Percentiles rank a stretch among this genome's conserved stretches.
Conservation (phyloP, 1,140 invertebrate genomes). For the Halictus rubicundus region DNA sequence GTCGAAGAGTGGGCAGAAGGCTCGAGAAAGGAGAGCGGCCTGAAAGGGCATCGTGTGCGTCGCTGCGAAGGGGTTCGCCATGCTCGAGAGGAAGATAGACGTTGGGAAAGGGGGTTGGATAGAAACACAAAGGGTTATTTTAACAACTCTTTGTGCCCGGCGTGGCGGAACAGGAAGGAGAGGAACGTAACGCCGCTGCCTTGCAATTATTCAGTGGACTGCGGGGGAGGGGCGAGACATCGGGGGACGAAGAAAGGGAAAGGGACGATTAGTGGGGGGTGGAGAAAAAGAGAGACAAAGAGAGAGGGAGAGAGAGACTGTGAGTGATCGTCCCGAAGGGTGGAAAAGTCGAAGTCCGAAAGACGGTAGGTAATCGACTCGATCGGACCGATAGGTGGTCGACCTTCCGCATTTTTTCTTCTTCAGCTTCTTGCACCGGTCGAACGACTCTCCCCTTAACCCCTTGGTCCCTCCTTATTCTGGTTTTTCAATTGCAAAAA, state of each 20-base stretch:
- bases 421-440: slow-evolving; percentile 21
- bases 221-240: slow-evolving; percentile 41
- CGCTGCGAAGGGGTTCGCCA: background rate
- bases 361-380: slow-evolving; percentile 66
- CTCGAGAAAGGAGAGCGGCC: background rate
- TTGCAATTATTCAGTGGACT: slow-evolving; percentile 70
- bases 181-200: slow-evolving; percentile 64
- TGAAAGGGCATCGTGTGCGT: background rate
- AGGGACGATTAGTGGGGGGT: slow-evolving; percentile 2
- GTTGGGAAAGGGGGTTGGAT: slow-evolving; percentile 34
- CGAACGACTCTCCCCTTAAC: slow-evolving; percentile 7
- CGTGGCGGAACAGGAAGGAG: slow-evolving; percentile 58
- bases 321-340: slow-evolving; percentile 37
- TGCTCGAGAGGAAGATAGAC: slow-evolving; percentile 40
- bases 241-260: slow-evolving; percentile 9
- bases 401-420: slow-evolving; percentile 67
- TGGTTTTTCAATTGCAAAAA: no score
- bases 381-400: slow-evolving; percentile 69
- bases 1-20: background rate
- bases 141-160: slow-evolving; percentile 71
- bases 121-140: slow-evolving; percentile 70
- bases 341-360: slow-evolving; percentile 27
- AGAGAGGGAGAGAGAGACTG: background rate
- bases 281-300: background rate
- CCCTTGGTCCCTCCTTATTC: slow-evolving; percentile 60